Evolutionary conservation across 2,113 vertebrate species (phyloP).

Genomic region (Protobothrops mucrosquamatus): DNA sequence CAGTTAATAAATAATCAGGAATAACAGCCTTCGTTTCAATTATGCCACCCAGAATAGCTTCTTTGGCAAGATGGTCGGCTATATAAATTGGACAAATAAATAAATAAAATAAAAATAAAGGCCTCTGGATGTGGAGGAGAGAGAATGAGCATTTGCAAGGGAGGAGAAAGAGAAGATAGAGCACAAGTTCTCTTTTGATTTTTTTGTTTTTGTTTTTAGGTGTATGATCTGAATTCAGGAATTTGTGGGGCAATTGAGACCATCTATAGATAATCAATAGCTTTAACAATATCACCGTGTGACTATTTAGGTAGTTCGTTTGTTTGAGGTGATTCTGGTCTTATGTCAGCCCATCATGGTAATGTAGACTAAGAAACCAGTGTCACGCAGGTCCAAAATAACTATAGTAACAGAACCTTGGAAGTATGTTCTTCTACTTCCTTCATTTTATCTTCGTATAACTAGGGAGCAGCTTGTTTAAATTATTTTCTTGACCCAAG

Average conservation of each 20-base stretch:
- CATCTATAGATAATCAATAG: neutral
- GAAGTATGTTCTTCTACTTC: neutral
- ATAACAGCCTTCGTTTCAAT: neutral
- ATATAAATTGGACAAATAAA: neutral
- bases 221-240: neutral
- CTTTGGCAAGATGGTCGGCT: neutral
- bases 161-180: neutral
- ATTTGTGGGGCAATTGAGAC: neutral
- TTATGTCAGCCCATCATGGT: neutral
- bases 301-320: neutral
- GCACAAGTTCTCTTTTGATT: neutral
- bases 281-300: neutral
- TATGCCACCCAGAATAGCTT: neutral
- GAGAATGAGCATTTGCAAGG: neutral
- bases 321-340: neutral
- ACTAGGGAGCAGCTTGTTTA: neutral
- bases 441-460: neutral
- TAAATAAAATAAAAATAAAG: neutral
- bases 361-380: neutral
- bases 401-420: neutral
- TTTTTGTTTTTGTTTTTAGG: neutral
- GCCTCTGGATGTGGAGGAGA: neutral
- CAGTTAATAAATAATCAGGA: neutral
- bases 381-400: neutral
- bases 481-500: neutral